Conservation (phyloP, 2,113 vertebrate genomes). For the Hydrochoerus hydrochaeris region DNA sequence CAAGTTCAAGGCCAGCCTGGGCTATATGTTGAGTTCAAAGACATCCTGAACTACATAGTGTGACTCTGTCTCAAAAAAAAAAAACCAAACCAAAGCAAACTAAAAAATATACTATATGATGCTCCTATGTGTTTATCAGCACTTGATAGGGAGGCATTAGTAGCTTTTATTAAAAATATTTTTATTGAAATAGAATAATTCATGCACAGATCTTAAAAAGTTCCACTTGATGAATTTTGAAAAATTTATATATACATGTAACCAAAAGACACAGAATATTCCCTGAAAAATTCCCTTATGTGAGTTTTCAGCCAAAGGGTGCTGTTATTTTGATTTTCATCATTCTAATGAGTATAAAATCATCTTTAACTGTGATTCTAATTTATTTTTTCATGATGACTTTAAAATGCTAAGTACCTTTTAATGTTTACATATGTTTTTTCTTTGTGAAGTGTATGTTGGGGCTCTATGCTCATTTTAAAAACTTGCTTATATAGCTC, state of each 20-base stretch:
- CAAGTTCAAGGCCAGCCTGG: no score
- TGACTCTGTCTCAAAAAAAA: no score
- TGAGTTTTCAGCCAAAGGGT: background rate
- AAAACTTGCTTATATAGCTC: background rate
- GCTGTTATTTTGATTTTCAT: constrained; percentile 4
- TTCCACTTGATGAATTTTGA: background rate
- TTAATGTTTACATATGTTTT: background rate
- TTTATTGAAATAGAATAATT: constrained; percentile 12
- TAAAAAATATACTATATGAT: background rate
- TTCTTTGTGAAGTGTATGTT: background rate
- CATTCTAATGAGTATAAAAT: background rate
- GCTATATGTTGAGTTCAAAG: no score
- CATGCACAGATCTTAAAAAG: background rate
- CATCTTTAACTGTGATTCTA: background rate
- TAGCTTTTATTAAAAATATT: background rate
- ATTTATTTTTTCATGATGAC: background rate
- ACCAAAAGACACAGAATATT: background rate
- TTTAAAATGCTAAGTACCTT: constrained; percentile 21
- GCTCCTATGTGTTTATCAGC: background rate
- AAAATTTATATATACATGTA: background rate
- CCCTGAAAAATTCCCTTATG: background rate
- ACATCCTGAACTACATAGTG: no score
- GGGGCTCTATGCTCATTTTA: background rate
- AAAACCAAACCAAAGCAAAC: no score
- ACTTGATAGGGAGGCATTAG: background rate